Evolutionary conservation across 2,113 vertebrate species (phyloP).

Genomic region (Cynocephalus volans): DNA sequence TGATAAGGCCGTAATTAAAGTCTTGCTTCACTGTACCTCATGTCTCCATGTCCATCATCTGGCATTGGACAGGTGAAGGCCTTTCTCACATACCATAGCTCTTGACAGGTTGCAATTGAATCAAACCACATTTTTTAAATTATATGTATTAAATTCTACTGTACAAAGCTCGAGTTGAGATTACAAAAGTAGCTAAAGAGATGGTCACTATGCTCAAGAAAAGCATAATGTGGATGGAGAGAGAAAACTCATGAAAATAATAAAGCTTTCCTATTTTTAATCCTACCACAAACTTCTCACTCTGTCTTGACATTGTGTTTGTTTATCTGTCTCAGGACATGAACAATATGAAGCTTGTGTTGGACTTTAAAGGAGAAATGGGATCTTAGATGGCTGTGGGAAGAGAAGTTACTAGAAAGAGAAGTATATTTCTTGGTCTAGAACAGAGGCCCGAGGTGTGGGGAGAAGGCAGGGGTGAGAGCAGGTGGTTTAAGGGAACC

Average conservation of each 20-base stretch:
- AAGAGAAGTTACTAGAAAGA: neutral
- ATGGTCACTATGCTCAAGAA: neutral
- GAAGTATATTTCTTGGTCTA: no score
- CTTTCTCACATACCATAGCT: no score
- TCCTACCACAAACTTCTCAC: neutral
- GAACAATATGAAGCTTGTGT: neutral
- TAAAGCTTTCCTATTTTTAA: neutral
- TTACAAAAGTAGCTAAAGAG: neutral
- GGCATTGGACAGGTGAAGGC: no score
- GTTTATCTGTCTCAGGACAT: neutral
- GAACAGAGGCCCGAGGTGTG: neutral
- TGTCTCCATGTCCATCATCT: no score
- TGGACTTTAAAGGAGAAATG: neutral
- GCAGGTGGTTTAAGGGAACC: neutral
- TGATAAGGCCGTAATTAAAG: no score
- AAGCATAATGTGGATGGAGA: neutral
- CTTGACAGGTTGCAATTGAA: neutral
- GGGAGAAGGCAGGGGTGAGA: accelerated
- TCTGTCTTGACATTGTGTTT: neutral
- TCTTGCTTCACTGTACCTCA: no score
- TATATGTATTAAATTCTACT: neutral
- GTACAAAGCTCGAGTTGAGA: neutral
- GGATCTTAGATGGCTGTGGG: neutral
- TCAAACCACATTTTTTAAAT: neutral
- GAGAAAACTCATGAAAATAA: neutral